These are phyloP conservation scores for Babyrousa celebensis DNA, from an alignment of 2,797 vertebrate genomes.

Conservation along the genomic window DNA sequence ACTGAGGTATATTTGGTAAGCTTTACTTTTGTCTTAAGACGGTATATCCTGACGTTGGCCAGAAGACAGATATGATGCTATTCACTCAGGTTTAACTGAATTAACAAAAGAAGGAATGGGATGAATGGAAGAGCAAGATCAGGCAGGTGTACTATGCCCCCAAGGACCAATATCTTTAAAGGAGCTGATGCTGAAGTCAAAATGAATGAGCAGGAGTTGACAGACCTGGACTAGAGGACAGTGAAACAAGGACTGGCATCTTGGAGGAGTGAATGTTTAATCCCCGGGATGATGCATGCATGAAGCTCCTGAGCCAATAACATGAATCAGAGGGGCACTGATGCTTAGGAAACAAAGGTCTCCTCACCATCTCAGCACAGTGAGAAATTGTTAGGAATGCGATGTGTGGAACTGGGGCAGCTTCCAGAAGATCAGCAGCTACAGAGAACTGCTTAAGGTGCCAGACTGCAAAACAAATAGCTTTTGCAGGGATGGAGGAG, in stretches of 20 bases:
- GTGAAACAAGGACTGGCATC: accelerated
- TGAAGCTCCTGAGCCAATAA: accelerated
- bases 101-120: constrained; percentile 20
- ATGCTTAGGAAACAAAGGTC: constrained; percentile 14
- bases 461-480: constrained; percentile 50
- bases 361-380: background rate
- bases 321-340: constrained; percentile 57
- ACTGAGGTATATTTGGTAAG: background rate
- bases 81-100: background rate
- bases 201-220: background rate
- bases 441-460: background rate
- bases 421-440: constrained; percentile 51
- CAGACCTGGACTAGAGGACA: background rate
- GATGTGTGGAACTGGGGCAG: background rate
- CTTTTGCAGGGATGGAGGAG: constrained; percentile 20
- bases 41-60: background rate
- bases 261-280: background rate
- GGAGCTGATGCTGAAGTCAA: background rate
- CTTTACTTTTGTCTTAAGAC: constrained; percentile 20
- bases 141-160: background rate
- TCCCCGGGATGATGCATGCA: background rate
- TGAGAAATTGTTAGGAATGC: background rate
- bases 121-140: constrained; percentile 31
- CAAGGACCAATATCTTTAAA: background rate
- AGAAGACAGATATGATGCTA: background rate